phyloP scores from a whole-genome alignment of 2,113 vertebrate genomes.

The Saccopteryx bilineata region DNA sequence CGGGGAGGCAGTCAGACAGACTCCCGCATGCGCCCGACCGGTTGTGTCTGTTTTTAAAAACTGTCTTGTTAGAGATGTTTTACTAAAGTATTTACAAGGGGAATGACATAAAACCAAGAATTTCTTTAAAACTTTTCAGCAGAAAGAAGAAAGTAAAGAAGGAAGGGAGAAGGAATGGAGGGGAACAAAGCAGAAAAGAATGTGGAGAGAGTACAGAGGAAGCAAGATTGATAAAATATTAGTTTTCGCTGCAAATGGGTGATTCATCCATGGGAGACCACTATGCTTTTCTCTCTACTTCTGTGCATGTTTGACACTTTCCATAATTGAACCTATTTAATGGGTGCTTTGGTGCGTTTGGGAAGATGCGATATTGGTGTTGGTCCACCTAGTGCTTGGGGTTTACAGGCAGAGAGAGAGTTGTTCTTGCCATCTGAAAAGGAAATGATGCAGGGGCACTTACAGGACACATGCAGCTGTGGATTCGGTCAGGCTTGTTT shows the following conservation, averaged over 20 bases:
- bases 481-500: neutral
- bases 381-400: neutral
- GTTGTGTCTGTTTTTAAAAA: neutral
- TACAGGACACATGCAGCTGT: neutral
- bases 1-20: too few species aligned
- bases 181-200: neutral
- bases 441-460: neutral
- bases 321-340: neutral
- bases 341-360: neutral
- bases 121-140: neutral
- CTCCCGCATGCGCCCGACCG: too few species aligned
- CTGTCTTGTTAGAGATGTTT: slow-evolving; percentile 2
- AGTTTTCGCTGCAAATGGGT: slow-evolving; percentile 9
- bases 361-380: neutral
- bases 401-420: slow-evolving; percentile 9
- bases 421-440: neutral
- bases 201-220: neutral
- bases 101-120: neutral
- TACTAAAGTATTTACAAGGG: neutral
- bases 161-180: neutral
- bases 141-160: neutral
- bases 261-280: neutral
- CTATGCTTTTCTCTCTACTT: neutral
- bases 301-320: slow-evolving; percentile 22
- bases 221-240: neutral